Evolutionary conservation across 2,888 invertebrate genomes (phyloP), one percentile per base, ranked within the genome.

Genomic region (Cybosia mesomella): DNA sequence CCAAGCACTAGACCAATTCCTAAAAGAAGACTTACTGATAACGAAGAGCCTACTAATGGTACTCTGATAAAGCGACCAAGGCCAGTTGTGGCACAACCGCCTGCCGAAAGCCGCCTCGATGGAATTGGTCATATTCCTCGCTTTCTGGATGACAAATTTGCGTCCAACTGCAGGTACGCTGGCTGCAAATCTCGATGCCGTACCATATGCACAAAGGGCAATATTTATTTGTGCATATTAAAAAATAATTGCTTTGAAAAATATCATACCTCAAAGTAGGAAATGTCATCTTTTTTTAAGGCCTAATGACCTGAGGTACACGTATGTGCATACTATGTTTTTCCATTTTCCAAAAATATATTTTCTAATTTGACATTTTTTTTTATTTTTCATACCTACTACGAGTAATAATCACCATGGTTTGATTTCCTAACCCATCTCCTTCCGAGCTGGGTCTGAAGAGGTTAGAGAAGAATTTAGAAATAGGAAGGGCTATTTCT

Each of bases 101-200:
- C 57, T 64, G 66, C 69, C 66, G 70, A 74, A 60, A 58, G 67
- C 39, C 66, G 73, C 58, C 71, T 77, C n/a, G 74, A 74, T 28
- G 62, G 60, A 39, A 67, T 77, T 13, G 73, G 77, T n/a, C 77
- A 77, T 61, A 68, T 76, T 63, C 73, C 74, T 58, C 68, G 76
- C 34, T 74, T 63, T 59, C 54, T 74, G 63, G 71, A 74, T 24
- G 54, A 32, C 55, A 77, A 77, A 53, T 71, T 57, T 63, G 72
- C 75, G 0, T 75, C 77, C 21, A 77, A 77, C 72, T 77, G 76
- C 58, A 61, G 72, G 21, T 66, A 73, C 54, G 68, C 67, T 2
- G 13, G n/a, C 49, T 73, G 73, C 49, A 71, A 67, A 59, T 75
- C 75, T 24, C 70, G 73, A 54, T 72, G 73, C 67, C 73, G 72